Evolutionary conservation across 2,797 vertebrate species (phyloP).

Genomic region (Oophaga sylvatica): DNA sequence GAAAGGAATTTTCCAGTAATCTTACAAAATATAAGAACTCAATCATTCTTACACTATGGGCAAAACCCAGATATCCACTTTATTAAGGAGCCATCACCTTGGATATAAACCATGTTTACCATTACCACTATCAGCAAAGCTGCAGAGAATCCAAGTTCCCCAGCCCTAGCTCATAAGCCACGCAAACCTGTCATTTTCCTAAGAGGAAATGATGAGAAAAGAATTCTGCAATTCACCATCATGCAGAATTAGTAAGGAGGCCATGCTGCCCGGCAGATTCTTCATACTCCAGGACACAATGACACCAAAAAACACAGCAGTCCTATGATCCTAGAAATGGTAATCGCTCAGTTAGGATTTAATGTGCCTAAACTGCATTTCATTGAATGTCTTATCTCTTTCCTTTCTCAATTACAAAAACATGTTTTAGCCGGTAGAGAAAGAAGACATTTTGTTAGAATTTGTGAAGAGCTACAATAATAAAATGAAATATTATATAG

Average conservation of each 20-base stretch:
- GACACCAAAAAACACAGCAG: conserved; percentile 30
- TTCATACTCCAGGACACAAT: conserved; percentile 1
- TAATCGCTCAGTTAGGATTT: conserved; percentile 26
- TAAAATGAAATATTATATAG: not conserved
- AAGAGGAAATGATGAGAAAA: conserved; percentile 17
- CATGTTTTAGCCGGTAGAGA: not conserved
- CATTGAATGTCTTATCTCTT: conserved; percentile 1
- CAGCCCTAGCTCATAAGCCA: conserved; percentile 20
- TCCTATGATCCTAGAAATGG: not conserved
- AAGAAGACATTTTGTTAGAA: not conserved
- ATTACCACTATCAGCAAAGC: conserved; percentile 9
- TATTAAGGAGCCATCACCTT: not conserved
- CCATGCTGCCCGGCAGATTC: conserved; percentile 6
- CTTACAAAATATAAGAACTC: not conserved
- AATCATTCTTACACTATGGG: not conserved
- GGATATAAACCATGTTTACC: not conserved
- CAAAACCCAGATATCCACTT: not conserved
- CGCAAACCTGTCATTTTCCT: conserved; percentile 35
- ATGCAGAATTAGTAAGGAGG: conserved; percentile 39
- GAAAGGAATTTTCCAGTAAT: not conserved
- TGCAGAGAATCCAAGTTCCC: conserved; percentile 6
- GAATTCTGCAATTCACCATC: conserved; percentile 8
- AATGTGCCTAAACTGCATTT: conserved; percentile 5
- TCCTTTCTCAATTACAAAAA: not conserved
- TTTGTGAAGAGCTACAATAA: not conserved